Evolutionary conservation across 2,113 vertebrate genomes (phyloP).

Genomic region (Thunnus thynnus): DNA sequence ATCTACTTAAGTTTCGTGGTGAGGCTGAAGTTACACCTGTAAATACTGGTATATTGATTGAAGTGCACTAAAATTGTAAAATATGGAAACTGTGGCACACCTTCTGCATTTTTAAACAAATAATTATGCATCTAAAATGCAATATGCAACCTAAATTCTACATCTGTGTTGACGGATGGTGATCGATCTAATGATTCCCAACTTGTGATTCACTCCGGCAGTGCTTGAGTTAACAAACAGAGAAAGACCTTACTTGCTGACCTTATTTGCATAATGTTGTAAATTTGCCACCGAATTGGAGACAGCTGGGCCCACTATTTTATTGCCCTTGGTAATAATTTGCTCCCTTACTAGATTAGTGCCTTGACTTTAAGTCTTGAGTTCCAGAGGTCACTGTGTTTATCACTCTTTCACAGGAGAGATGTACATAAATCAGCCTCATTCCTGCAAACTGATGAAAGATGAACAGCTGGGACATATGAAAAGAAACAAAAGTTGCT

Average conservation of each 20-base stretch:
- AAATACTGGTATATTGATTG: background rate
- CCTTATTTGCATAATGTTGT: conserved; percentile 78
- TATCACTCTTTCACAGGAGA: conserved; percentile 43
- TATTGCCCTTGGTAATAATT: conserved; percentile 77
- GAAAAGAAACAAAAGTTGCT: conserved; percentile 31
- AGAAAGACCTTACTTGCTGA: conserved; percentile 63
- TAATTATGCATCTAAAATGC: background rate
- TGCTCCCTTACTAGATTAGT: conserved; percentile 62
- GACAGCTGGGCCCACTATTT: conserved; percentile 70
- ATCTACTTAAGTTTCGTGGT: conserved; percentile 27
- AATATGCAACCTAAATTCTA: conserved; percentile 21
- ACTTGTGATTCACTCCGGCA: conserved; percentile 48
- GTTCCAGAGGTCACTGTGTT: conserved; percentile 52
- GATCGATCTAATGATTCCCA: conserved; percentile 41
- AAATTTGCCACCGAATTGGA: conserved; percentile 72
- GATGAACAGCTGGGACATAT: background rate
- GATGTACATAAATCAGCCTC: conserved; percentile 21
- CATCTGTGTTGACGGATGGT: background rate
- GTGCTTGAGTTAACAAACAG: conserved; percentile 32
- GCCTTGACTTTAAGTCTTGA: conserved; percentile 58
- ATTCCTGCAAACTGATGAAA: conserved; percentile 41
- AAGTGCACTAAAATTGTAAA: conserved; percentile 36
- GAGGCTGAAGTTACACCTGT: conserved; percentile 25
- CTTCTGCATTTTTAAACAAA: conserved; percentile 40
- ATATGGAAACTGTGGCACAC: conserved; percentile 33